Base-by-base conservation (phyloP, 53 echinoderm and acorn worm species). In the Stichopus horrens region DNA sequence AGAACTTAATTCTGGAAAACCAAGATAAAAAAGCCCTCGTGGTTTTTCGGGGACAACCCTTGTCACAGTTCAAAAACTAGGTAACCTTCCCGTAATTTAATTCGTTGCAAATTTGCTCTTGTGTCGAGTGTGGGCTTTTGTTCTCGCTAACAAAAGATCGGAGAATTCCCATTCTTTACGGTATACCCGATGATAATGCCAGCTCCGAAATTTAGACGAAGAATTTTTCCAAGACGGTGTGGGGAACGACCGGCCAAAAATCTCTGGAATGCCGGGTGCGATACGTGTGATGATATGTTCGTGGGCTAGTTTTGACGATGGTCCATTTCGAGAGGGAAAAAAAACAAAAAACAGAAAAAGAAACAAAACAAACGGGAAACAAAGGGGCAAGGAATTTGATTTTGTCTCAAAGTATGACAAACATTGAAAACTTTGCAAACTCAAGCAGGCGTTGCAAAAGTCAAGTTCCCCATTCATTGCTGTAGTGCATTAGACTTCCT, bases 181-280 rank as follows among this genome's bases (percentile, higher is more conserved):
- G 19, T 16, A 68, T 68, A 55, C 21, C 56, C 22, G 80, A 80
- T 58, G 57, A 80, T 58, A 80, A 80, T 80, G 21, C 58, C 56
- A 19, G 8, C 20, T 20, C 20, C 58, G 80, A 80, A 80, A 80
- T 55, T 55, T 80, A 80, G n/a, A 80, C 58, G 55, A 57, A 56
- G n/a, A 20, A 20, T 57, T 37, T 80, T 80, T 80, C 80, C 56
- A 80, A 57, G 55, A 80, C 53, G 58, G n/a, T 5, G 11, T 68
- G 58, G 80, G 80, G 80, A 80, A 80, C 80, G 80, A 80, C 80
- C 80, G 80, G 58, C 56, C 80, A 80, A 57, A 80, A 80, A 80
- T 80, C 80, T 80, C 20, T 80, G 80, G 80, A 80, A 80, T 80
- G 80, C 22, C 56, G 6, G 18, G 59, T 9, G 11, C 4, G 11